Conservation (phyloP, 1,140 invertebrate species). For the Aphelenchoides fujianensis region DNA sequence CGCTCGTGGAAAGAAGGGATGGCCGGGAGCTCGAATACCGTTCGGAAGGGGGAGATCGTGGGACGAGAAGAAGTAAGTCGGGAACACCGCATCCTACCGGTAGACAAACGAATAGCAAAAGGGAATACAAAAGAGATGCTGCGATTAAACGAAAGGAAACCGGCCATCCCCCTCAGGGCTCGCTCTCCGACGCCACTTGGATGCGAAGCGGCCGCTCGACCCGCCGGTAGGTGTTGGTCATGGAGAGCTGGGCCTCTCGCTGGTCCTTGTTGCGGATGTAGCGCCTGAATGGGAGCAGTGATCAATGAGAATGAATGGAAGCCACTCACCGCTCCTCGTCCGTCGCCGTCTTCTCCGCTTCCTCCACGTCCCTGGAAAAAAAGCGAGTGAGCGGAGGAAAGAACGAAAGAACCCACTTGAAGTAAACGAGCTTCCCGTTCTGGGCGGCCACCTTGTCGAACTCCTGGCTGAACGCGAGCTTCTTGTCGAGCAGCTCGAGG, state of each 20-base stretch:
- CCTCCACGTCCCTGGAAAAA: conserved; percentile 12
- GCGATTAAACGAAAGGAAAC: neutral
- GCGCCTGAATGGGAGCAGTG: neutral
- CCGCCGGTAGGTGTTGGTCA: conserved; percentile 3
- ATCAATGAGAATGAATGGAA: neutral
- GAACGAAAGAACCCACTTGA: conserved; percentile 24
- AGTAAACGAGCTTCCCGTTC: conserved; percentile 27
- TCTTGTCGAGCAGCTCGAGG: conserved; percentile 16
- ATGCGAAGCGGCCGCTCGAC: conserved; percentile 13
- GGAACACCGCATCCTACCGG: too few species aligned
- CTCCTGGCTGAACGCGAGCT: neutral
- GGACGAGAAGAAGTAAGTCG: too few species aligned
- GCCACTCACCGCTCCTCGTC: conserved; percentile 1
- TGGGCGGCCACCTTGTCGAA: too few species aligned
- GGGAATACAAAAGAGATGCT: neutral
- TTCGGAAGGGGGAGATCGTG: too few species aligned
- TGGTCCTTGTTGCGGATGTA: neutral
- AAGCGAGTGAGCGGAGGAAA: neutral
- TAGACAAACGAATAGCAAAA: too few species aligned
- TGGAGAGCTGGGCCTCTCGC: neutral
- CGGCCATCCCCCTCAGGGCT: too few species aligned
- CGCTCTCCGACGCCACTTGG: conserved; percentile 12
- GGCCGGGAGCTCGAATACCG: too few species aligned
- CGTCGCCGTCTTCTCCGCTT: neutral
- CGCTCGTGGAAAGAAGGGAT: too few species aligned